Percentiles rank a stretch among this genome's conserved stretches.
These are phyloP conservation scores for Eilema caniola DNA, from an alignment of 2,888 invertebrate species.

Conservation along the genomic window DNA sequence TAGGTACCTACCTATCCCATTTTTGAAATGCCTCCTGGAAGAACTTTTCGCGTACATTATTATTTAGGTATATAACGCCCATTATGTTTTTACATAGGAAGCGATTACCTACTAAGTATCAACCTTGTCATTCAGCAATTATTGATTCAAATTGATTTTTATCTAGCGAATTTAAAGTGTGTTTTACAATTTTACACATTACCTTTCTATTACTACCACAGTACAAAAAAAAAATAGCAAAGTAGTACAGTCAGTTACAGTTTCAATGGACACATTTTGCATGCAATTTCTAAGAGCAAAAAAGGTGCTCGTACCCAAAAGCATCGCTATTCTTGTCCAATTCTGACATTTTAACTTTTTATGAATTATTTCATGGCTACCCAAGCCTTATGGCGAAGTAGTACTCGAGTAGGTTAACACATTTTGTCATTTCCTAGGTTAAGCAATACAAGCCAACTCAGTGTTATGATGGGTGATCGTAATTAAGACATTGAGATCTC, in stretches of 20 bases:
- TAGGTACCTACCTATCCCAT: too few species aligned
- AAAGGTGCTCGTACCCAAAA: background rate
- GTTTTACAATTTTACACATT: background rate
- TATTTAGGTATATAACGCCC: background rate
- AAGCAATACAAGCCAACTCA: too few species aligned
- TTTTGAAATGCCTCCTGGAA: background rate
- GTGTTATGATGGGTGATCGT: too few species aligned
- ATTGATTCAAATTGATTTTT: slow-evolving; percentile 14
- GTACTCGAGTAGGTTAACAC: too few species aligned
- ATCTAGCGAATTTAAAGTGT: background rate
- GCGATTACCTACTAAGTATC: slow-evolving; percentile 3
- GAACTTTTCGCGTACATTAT: background rate
- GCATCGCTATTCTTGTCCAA: too few species aligned
- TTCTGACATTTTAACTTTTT: background rate
- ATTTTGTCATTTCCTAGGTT: too few species aligned
- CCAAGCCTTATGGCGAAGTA: too few species aligned
- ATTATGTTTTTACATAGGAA: slow-evolving; percentile 5
- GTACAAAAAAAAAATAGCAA: background rate
- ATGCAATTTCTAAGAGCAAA: background rate
- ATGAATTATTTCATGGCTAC: background rate
- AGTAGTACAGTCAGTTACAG: background rate
- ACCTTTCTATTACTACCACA: background rate
- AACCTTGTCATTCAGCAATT: background rate
- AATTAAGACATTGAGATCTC: too few species aligned
- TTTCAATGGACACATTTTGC: background rate